Percentiles rank a stretch among this genome's conserved stretches.
phyloP scores from a whole-genome alignment of 2,888 invertebrate genomes.

The Rotaria macrura region DNA sequence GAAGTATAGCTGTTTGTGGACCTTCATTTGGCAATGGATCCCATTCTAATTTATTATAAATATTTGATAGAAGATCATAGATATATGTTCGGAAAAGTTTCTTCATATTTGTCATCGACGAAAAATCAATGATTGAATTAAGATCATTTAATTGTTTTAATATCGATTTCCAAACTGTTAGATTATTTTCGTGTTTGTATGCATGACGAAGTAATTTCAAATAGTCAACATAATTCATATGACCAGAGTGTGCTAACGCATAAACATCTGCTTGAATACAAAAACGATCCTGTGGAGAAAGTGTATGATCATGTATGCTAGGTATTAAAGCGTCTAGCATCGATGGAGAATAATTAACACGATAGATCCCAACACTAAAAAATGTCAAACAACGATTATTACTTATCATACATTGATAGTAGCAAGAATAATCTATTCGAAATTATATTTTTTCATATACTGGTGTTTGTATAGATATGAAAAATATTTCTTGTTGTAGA shows the following conservation, averaged over 20 bases:
- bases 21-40: conserved; percentile 8
- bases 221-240: background rate
- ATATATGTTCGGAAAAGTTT: background rate
- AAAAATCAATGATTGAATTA: background rate
- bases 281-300: background rate
- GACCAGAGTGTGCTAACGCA: background rate
- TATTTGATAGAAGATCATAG: background rate
- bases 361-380: background rate
- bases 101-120: background rate
- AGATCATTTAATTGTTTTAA: background rate
- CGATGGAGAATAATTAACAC: background rate
- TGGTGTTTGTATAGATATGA: too few relatives aligned
- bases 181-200: conserved; percentile 1
- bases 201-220: conserved; percentile 5
- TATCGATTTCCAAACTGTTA: background rate
- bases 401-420: too few relatives aligned
- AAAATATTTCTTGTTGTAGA: too few relatives aligned
- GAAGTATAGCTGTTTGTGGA: background rate
- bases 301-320: background rate
- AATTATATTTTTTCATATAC: too few relatives aligned
- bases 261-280: background rate
- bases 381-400: too few relatives aligned
- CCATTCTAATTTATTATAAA: background rate
- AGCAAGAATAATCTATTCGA: too few relatives aligned
- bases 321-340: background rate